A percentile compares a stretch with the other conserved stretches of the same genome.
Conservation (phyloP, 2,888 invertebrate species). For the Troides aeacus region DNA sequence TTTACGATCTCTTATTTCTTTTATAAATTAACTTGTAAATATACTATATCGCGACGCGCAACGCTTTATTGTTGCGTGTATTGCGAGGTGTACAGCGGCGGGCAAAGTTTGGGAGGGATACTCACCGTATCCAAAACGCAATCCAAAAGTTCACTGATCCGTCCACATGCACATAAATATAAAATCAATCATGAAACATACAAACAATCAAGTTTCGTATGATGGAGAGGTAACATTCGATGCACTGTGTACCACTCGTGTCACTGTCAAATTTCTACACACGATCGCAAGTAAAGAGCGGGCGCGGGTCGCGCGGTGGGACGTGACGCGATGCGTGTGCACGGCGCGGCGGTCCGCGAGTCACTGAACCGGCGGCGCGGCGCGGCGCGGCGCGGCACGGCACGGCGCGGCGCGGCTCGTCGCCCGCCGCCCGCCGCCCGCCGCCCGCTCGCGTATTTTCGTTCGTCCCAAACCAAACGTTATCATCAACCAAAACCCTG, state of each 20-base stretch:
- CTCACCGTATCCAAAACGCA: constrained; percentile 75
- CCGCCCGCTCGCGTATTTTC: constrained; percentile 58
- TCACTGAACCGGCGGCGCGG: constrained; percentile 63
- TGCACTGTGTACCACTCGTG: constrained; percentile 57
- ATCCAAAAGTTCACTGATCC: constrained; percentile 72
- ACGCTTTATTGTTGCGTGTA: no score
- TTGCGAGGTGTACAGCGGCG: no score
- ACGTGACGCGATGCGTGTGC: constrained; percentile 45
- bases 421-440: constrained; percentile 57
- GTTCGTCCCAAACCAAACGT: constrained; percentile 56
- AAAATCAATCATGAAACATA: constrained; percentile 37
- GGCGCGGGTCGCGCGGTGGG: constrained; percentile 23
- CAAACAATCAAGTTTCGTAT: constrained; percentile 42
- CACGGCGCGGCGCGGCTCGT: constrained; percentile 40
- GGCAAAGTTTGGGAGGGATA: constrained; percentile 28
- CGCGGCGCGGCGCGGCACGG: constrained; percentile 25
- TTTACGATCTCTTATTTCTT: no score
- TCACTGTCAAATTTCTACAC: constrained; percentile 64
- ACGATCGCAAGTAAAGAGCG: constrained; percentile 38
- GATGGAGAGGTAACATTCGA: constrained; percentile 34
- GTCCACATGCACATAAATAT: constrained; percentile 57
- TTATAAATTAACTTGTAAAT: no score
- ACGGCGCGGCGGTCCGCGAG: constrained; percentile 56
- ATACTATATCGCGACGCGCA: no score
- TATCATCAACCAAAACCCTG: constrained; percentile 67